Base-by-base conservation (phyloP, 2,113 vertebrate genomes). In the Puma concolor region DNA sequence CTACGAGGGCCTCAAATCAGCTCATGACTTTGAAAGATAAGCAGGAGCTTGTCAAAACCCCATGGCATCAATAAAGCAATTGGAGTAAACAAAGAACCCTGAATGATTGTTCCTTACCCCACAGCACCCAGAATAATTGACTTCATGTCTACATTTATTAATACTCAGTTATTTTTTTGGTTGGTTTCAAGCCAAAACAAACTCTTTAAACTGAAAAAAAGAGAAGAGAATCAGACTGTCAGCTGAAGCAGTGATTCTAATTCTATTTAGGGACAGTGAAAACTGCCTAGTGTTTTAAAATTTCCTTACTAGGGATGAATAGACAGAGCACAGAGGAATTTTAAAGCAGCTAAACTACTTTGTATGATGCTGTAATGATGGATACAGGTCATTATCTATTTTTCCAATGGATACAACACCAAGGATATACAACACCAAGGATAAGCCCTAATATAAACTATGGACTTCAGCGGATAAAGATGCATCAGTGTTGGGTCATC, bases 401-500 rank as follows among this genome's bases (percentile, higher is more conserved):
- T 17, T 6, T n/a, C 64, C 84, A 96, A 69, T 11, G 25, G 19
- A 48, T 21, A 12, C 69, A 48, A 27, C 16, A 48, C 48, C 23
- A 5, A 44, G 41, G 44, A 5, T 57, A 38, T 23, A 9, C 71
- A 48, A 29, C 17, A 50, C 50, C 25, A 5, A 19, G 57, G 33
- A 16, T 41, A 67, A 74, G 19, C 54, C 74, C 29, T 63, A 38
- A 15, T 7, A 12, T 23, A 25, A 33, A 27, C 27, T 71, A 13
- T 41, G 64, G 66, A 41, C n/a, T 63, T 27, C 15, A 31, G 23
- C 4, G 14, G 29, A 23, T 33, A 4, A 41, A 31, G 15, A 11
- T 6, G 16, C 3, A 2, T 33, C 27, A 9, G 0, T 21, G 38
- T n/a, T n/a, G 88, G 38, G 14, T 33, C 41, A 5, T 11, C 2